Conservation (phyloP, 2,797 vertebrate genomes). For the Halcyon chelicuti region DNA sequence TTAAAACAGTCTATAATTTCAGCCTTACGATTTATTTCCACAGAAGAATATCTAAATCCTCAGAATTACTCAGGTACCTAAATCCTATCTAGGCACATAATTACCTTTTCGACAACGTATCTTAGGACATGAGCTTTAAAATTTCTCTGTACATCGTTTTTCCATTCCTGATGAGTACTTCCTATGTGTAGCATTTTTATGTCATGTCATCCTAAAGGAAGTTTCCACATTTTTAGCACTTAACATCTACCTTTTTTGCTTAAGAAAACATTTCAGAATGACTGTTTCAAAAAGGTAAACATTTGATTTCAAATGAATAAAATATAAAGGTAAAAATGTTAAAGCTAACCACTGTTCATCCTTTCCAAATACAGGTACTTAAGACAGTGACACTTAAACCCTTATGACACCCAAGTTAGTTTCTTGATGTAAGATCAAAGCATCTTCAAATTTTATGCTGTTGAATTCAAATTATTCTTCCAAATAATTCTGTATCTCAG, state of each 20-base stretch:
- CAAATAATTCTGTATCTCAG: not conserved
- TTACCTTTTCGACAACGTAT: not conserved
- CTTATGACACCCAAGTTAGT: not conserved
- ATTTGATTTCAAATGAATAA: not conserved
- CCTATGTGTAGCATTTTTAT: not conserved
- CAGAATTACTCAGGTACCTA: not conserved
- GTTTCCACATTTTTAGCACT: not conserved
- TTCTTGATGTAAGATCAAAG: not conserved
- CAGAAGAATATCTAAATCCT: not conserved
- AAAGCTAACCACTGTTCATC: not conserved
- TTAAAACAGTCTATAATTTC: not conserved
- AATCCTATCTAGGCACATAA: not conserved
- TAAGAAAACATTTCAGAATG: not conserved
- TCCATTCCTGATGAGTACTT: not conserved
- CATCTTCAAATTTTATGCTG: not conserved
- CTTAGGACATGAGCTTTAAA: not conserved
- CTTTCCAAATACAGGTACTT: not conserved
- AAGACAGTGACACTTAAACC: not conserved
- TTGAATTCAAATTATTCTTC: not conserved
- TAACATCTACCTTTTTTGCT: not conserved
- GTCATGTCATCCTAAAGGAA: not conserved
- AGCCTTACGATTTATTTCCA: not conserved
- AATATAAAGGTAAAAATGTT: not conserved
- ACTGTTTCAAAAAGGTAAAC: not conserved
- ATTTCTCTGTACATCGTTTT: not conserved